phyloP scores from a whole-genome alignment of 2,797 vertebrate genomes.

The Coilia nasus region DNA sequence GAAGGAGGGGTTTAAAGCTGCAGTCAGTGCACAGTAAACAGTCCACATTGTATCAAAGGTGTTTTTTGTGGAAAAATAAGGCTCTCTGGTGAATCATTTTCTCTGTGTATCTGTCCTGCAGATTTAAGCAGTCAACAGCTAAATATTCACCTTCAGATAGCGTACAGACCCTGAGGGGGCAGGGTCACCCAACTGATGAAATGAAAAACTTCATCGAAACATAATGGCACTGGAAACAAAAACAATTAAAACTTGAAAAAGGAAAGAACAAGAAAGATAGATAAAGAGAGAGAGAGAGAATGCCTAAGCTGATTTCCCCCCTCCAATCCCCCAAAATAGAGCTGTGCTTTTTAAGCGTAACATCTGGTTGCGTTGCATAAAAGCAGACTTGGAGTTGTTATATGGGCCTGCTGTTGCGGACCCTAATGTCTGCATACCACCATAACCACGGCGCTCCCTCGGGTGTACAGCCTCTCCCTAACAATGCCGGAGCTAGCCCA shows the following conservation, averaged over 20 bases:
- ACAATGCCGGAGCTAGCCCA: background rate
- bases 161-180: background rate
- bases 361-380: conserved; percentile 79
- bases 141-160: background rate
- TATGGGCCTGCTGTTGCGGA: conserved; percentile 67
- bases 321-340: background rate
- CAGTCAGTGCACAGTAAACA: background rate
- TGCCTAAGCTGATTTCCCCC: background rate
- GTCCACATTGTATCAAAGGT: background rate
- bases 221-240: conserved; percentile 19
- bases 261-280: background rate
- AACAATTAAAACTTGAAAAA: background rate
- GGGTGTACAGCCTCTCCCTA: background rate
- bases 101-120: background rate
- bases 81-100: background rate
- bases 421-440: conserved; percentile 49
- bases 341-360: conserved; percentile 62
- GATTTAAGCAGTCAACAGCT: background rate
- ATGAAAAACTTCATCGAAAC: conserved; percentile 1
- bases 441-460: conserved; percentile 51
- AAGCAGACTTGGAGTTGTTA: conserved; percentile 65
- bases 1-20: no score
- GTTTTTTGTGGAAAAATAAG: background rate
- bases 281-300: background rate
- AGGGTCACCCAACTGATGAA: background rate